Evolutionary conservation across 30 jellyfish, hydroid and myxozoan species (phyloP).

Genomic region (Aurelia aurita): DNA sequence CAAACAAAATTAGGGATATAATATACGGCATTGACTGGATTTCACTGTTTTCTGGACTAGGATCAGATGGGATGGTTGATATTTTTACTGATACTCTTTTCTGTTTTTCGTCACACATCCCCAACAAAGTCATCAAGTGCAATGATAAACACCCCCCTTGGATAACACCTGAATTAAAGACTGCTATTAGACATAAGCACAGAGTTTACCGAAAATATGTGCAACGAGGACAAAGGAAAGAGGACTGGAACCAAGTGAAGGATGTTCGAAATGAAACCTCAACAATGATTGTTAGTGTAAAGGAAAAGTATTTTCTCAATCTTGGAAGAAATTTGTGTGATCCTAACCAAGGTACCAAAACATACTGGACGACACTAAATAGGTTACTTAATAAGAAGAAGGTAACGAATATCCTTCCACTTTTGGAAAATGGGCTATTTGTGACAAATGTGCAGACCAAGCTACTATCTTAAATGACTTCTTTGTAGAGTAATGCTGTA

Average conservation of each 20-base stretch:
- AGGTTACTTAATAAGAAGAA: slow-evolving; percentile 29
- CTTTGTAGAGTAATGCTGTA: too few relatives aligned
- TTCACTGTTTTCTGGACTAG: slow-evolving; percentile 22
- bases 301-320: slow-evolving; percentile 17
- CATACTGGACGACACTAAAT: slow-evolving; percentile 28
- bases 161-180: slow-evolving; percentile 50
- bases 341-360: too few relatives aligned
- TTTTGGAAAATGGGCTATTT: too few relatives aligned
- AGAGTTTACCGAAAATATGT: slow-evolving; percentile 44
- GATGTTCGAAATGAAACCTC: slow-evolving; percentile 26
- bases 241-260: slow-evolving; percentile 53
- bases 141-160: slow-evolving; percentile 54
- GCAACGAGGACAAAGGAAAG: slow-evolving; percentile 41
- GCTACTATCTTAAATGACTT: too few relatives aligned
- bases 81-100: slow-evolving; percentile 9
- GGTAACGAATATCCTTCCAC: too few relatives aligned
- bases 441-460: too few relatives aligned
- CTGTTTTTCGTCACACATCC: slow-evolving; percentile 13
- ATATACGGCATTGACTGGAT: slow-evolving; percentile 2
- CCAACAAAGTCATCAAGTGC: slow-evolving; percentile 27
- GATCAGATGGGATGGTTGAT: slow-evolving; percentile 28
- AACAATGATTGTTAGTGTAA: slow-evolving; percentile 37
- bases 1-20: slow-evolving; percentile 23
- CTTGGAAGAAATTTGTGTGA: slow-evolving; percentile 32
- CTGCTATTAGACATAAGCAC: slow-evolving; percentile 54